Percentiles rank a stretch among this genome's conserved stretches.
These are phyloP conservation scores for Dryococelus australis DNA, from an alignment of 2,888 invertebrate genomes.

Conservation along the genomic window DNA sequence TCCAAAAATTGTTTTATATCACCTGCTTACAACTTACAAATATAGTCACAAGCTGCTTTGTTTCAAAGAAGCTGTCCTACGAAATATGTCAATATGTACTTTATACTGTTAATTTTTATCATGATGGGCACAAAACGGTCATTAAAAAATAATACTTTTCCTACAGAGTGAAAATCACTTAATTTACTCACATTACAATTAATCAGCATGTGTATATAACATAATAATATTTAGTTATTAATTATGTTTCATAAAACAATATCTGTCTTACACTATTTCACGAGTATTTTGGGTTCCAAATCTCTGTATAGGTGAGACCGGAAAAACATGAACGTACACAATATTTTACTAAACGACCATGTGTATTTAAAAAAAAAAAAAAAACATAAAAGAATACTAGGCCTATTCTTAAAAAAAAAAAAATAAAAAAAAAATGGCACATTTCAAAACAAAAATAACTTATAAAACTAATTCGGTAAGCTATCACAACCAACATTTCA, in stretches of 20 bases:
- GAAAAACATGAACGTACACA: not conserved
- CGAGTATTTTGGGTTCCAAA: constrained; percentile 39
- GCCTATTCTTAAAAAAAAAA: constrained; percentile 38
- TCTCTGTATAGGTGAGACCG: constrained; percentile 42
- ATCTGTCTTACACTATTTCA: constrained; percentile 30
- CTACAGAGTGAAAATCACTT: not conserved
- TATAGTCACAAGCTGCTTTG: not conserved
- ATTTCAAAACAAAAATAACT: constrained; percentile 37
- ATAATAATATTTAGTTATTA: not conserved
- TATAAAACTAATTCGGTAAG: constrained; percentile 47
- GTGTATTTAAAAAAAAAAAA: constrained; percentile 38
- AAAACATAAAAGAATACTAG: constrained; percentile 37
- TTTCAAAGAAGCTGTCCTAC: not conserved
- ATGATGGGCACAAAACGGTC: constrained; percentile 39
- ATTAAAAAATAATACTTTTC: constrained; percentile 44
- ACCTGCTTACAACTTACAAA: not conserved
- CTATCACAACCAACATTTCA: constrained; percentile 48
- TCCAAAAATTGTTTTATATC: not conserved
- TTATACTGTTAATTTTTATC: not conserved
- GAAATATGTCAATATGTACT: not conserved
- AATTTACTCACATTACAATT: not conserved
- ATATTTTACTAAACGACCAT: not conserved
- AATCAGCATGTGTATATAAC: not conserved
- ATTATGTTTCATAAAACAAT: not conserved
- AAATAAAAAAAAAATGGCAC: constrained; percentile 18